A percentile compares a stretch with the other conserved stretches of the same genome.
Conservation (phyloP, 64 coral and sea anemone genomes). For the Montipora sp. region DNA sequence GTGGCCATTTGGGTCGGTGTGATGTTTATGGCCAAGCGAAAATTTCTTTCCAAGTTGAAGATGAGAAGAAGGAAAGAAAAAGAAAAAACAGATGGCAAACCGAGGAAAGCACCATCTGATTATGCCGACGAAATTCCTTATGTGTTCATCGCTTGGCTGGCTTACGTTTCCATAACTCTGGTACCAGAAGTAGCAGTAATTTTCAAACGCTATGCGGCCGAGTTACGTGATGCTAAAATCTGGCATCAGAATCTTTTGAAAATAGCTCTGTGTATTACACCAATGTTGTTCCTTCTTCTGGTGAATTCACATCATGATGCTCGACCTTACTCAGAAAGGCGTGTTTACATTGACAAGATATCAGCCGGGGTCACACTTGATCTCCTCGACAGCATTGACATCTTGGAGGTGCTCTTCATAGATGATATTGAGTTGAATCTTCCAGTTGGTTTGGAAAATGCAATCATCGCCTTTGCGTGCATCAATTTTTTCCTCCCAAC, state of each 20-base stretch:
- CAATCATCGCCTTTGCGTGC: constrained; percentile 94
- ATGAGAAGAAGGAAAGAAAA: background rate
- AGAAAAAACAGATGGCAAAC: constrained; percentile 52
- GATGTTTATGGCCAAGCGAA: constrained; percentile 70
- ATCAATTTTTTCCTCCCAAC: constrained; percentile 95
- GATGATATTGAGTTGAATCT: constrained; percentile 61
- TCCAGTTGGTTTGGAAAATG: constrained; percentile 71
- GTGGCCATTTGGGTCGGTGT: constrained; percentile 62
- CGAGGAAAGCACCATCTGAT: background rate
- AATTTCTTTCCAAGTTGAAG: constrained; percentile 22
- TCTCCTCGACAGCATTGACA: constrained; percentile 94
- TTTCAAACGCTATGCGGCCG: constrained; percentile 87
- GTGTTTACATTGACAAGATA: constrained; percentile 81
- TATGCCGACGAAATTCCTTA: constrained; percentile 86
- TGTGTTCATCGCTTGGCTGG: constrained; percentile 91
- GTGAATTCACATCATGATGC: constrained; percentile 91
- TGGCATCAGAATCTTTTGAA: constrained; percentile 90
- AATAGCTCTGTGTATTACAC: constrained; percentile 83
- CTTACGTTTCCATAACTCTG: constrained; percentile 80
- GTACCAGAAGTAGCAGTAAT: constrained; percentile 86
- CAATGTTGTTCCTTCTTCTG: constrained; percentile 80
- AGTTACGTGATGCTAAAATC: constrained; percentile 83
- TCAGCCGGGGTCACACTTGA: constrained; percentile 82
- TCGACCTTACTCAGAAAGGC: constrained; percentile 51
- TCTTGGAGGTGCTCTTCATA: constrained; percentile 90